phyloP scores from a whole-genome alignment of 2,888 invertebrate species.

The Rhingia rostrata region DNA sequence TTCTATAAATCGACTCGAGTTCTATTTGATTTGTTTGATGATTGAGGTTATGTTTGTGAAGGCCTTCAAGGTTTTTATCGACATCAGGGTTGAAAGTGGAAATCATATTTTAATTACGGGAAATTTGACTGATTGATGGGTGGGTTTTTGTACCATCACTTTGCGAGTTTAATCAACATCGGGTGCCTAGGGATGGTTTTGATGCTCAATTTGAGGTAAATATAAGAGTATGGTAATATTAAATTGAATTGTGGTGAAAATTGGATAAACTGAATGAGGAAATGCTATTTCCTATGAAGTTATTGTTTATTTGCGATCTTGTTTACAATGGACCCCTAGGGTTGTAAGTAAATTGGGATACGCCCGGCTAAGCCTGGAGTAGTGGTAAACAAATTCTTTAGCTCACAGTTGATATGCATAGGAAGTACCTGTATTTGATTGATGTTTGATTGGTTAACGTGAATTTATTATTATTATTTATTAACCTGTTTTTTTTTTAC shows the following conservation, averaged over 20 bases:
- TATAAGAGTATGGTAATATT: too few relatives aligned
- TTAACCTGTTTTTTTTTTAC: too few relatives aligned
- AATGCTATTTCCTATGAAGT: not conserved
- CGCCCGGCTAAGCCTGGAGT: too few relatives aligned
- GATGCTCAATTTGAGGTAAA: conserved; percentile 11
- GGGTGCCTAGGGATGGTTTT: conserved; percentile 7
- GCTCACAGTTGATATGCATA: too few relatives aligned
- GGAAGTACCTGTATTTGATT: too few relatives aligned
- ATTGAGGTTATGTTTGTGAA: conserved; percentile 31
- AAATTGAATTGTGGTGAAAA: too few relatives aligned
- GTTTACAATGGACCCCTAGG: not conserved
- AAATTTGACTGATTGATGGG: conserved; percentile 63
- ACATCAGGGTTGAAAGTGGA: conserved; percentile 33
- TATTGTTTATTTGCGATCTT: not conserved
- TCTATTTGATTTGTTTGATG: conserved; percentile 53
- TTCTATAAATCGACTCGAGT: conserved; percentile 55
- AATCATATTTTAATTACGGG: conserved; percentile 69
- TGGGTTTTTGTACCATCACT: conserved; percentile 13
- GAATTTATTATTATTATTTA: too few relatives aligned
- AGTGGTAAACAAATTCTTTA: too few relatives aligned
- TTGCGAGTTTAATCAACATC: conserved; percentile 13
- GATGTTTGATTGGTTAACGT: too few relatives aligned
- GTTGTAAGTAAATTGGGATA: too few relatives aligned
- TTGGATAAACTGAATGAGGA: not conserved
- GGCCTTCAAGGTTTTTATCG: conserved; percentile 32